Conservation (phyloP, 2,113 vertebrate genomes). For the Prionailurus viverrinus region DNA sequence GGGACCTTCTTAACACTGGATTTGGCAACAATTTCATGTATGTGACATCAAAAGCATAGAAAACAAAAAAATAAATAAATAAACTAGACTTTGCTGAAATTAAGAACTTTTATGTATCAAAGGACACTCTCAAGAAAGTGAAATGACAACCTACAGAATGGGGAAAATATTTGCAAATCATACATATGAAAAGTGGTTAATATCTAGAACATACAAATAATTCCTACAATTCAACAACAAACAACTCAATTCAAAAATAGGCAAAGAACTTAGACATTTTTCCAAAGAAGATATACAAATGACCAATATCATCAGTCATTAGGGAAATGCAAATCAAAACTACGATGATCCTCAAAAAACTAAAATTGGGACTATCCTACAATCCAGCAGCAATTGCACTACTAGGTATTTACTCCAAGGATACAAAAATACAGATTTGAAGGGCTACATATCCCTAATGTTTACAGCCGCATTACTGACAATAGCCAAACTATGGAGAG, state of each 20-base stretch:
- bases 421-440: too few species aligned
- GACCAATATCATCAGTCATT: not conserved
- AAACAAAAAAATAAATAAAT: not conserved
- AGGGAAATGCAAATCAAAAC: constrained; percentile 40
- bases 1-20: not conserved
- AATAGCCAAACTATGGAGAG: too few species aligned
- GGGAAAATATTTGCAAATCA: constrained; percentile 6
- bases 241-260: constrained; percentile 1
- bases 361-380: too few species aligned
- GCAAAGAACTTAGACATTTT: not conserved
- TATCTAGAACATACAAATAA: not conserved
- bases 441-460: too few species aligned
- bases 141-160: not conserved
- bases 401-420: too few species aligned
- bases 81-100: not conserved
- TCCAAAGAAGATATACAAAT: not conserved
- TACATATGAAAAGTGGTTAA: not conserved
- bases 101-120: not conserved
- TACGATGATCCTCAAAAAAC: not conserved
- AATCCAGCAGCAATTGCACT: too few species aligned
- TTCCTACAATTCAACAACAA: not conserved
- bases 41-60: not conserved
- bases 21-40: not conserved
- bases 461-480: too few species aligned
- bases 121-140: not conserved